Evolutionary conservation across 2,113 vertebrate species (phyloP), one percentile per base, ranked within the genome.

Genomic region (Electrona antarctica): DNA sequence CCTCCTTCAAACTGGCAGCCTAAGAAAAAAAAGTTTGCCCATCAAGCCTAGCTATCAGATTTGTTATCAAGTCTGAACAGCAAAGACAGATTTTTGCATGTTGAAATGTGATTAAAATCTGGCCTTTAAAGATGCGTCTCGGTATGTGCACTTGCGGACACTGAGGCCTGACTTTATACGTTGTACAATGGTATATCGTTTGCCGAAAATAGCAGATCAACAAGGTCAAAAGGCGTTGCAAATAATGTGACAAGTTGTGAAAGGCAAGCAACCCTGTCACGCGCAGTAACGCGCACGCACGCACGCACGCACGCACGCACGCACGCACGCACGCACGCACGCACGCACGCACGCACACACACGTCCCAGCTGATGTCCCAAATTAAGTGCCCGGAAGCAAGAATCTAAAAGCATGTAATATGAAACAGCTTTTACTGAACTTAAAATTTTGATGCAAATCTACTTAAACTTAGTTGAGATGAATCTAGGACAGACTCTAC

Each of bases 271-370:
- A 41, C 33, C 3, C 33, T 4, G 33, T 21, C 21, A 21, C 21
- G 21, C 21, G 21, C 21, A 21, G 21, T 21, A 1, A 21, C 21
- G 21, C 54, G 56, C 67, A 47, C 33, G 15, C 41, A 7, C 5
- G 7, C 65, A 68, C 41, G 67, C 80, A 28, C 47, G 50, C 48
- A 47, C 52, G 46, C 50, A 66, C 64, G 3, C 56, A 60, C 56
- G 59, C 55, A 60, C 55, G 48, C 41, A 41, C 41, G 52, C 71
- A n/a, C 46, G 6, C 45, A 46, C 57, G 21, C 51, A 46, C 67
- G 14, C 41, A 63, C 54, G 54, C 33, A 41, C 10, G 8, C 15
- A 45, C 65, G 9, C 21, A 69, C 10, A 68, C 64, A 65, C 11
- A 33, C 55, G 5, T 21, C 21, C 21, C 21, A 21, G 21, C 21